Base-by-base conservation (phyloP, 1,140 invertebrate species). In the Harpegnathos saltator region DNA sequence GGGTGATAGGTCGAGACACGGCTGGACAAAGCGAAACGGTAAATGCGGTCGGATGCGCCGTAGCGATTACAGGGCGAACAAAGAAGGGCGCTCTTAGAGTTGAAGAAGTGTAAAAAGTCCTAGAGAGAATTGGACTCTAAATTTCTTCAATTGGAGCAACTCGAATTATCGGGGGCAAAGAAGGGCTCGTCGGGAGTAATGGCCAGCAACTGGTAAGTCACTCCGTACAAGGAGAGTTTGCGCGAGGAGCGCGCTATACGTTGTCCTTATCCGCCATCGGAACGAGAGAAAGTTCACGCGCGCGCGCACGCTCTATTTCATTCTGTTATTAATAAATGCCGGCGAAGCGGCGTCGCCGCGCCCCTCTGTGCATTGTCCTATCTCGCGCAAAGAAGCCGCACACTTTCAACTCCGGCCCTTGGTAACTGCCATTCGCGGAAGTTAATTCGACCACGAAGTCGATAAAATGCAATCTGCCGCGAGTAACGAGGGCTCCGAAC, bases 271-370 rank as follows among this genome's bases (percentile, higher is more conserved):
- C 56, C 85, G 26, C 38, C 26, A 24, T 15, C 48, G 9, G 44
- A 12, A 54, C 22, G 48, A 38, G 33, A 54, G 24, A 63, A 68
- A 85, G 44, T 73, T 61, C 11, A 29, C 15, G 65, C 50, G 73
- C 61, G 44, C 68, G 54, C 11, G 44, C 15, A 58, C 50, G 73
- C 61, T 86, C 85, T 68, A 38, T 59, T 69, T 56, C 66, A 56
- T 86, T 85, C 66, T 69, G 83, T 86, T 85, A 86, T 82, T 86
- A 78, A 85, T 86, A 86, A 85, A 74, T 5, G n/a, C 54, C 62
- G 44, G 38, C 59, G n/a, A 44, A 58, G 19, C 19, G 33, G 19
- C 52, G 38, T 22, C 33, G 33, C 29, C 17, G n/a, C 52, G 50
- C 48, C 3, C 50, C 56, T 33, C 29, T 33, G 29, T 33, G 73